These are phyloP conservation scores for Tokudaia tokunoshimensis DNA, from an alignment of 2,797 vertebrate genomes.

Conservation along the genomic window DNA sequence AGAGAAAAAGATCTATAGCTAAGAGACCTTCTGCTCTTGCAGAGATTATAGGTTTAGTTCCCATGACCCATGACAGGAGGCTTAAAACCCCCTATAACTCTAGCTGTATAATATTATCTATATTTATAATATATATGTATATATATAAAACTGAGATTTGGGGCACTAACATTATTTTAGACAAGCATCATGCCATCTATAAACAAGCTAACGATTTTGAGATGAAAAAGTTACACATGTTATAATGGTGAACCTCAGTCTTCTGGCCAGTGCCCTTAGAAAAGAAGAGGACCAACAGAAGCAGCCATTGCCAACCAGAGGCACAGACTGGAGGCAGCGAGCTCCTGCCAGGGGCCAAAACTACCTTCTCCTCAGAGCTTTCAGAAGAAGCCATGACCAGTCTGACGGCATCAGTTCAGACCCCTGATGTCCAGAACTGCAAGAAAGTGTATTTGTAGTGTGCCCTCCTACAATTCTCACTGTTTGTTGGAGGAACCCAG, in stretches of 20 bases:
- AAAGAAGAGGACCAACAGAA: neutral
- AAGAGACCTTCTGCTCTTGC: neutral
- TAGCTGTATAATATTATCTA: neutral
- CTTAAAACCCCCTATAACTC: neutral
- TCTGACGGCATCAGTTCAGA: neutral
- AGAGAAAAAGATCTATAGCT: neutral
- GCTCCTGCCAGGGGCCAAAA: neutral
- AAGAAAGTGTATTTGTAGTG: neutral
- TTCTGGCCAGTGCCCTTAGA: neutral
- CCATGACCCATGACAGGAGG: neutral
- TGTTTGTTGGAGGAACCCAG: neutral
- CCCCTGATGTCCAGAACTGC: neutral
- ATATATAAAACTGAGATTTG: neutral
- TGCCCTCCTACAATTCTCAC: neutral
- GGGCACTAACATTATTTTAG: neutral
- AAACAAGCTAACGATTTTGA: constrained; percentile 35
- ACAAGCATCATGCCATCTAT: neutral
- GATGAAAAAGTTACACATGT: neutral
- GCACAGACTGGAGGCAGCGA: neutral
- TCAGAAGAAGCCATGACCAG: neutral
- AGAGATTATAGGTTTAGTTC: neutral
- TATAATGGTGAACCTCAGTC: neutral
- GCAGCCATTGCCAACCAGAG: neutral
- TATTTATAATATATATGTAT: neutral
- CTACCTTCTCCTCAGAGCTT: neutral